phyloP scores from a whole-genome alignment of 2,113 vertebrate genomes.

The Lasiurus cinereus region DNA sequence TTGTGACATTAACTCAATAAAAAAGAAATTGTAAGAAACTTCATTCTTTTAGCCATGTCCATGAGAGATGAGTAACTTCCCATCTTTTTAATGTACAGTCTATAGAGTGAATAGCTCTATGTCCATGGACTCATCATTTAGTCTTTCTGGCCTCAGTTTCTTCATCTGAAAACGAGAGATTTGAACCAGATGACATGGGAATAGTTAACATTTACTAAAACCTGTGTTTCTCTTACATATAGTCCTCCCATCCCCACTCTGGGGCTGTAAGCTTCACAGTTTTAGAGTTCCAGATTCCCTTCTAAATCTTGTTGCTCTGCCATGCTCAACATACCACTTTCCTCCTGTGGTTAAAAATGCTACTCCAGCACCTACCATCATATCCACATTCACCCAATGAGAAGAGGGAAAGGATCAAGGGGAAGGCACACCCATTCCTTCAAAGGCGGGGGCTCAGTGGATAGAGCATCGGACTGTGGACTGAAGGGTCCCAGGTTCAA shows the following conservation, averaged over 20 bases:
- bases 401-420: not conserved
- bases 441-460: no score
- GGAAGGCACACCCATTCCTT: not conserved
- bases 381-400: not conserved
- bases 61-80: not conserved
- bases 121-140: not conserved
- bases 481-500: no score
- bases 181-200: not conserved
- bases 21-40: not conserved
- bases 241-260: no score
- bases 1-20: not conserved
- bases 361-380: not conserved
- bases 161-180: not conserved
- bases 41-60: not conserved
- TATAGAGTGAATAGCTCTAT: not conserved
- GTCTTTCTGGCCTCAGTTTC: not conserved
- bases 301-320: not conserved
- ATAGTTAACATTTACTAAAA: not conserved
- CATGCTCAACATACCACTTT: not conserved
- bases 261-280: not conserved
- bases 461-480: no score
- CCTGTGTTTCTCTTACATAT: not conserved
- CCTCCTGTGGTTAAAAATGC: not conserved
- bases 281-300: not conserved
- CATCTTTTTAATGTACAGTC: not conserved